phyloP scores from a whole-genome alignment of 2,888 invertebrate genomes.

The Phyllotreta striolata region DNA sequence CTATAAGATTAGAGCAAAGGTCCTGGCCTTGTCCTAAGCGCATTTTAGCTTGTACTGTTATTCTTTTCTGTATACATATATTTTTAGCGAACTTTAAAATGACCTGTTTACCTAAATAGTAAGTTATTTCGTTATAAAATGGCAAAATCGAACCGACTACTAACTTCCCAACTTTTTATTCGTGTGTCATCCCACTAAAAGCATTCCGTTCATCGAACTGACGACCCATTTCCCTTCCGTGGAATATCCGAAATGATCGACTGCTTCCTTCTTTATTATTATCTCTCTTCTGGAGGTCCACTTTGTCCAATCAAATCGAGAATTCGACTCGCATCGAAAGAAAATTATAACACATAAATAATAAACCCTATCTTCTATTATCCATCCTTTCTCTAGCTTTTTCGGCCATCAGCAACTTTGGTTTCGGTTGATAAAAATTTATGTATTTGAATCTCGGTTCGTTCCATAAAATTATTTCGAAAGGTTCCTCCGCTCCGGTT shows the following conservation, averaged over 20 bases:
- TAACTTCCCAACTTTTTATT: constrained; percentile 5
- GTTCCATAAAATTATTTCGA: not conserved
- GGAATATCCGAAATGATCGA: constrained; percentile 25
- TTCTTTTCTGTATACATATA: too few species aligned
- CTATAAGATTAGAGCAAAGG: too few species aligned
- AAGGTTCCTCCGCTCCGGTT: constrained; percentile 1
- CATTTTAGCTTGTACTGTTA: too few species aligned
- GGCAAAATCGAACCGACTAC: not conserved
- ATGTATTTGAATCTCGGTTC: constrained; percentile 17
- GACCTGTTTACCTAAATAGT: not conserved
- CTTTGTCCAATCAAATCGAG: constrained; percentile 27
- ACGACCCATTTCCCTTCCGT: constrained; percentile 20
- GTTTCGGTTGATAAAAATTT: constrained; percentile 30
- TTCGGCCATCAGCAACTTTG: constrained; percentile 30
- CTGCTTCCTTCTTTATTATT: constrained; percentile 29
- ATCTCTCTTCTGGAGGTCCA: constrained; percentile 17
- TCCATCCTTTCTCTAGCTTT: constrained; percentile 25
- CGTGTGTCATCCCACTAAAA: constrained; percentile 9
- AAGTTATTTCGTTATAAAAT: constrained; percentile 2
- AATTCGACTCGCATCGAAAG: constrained; percentile 26
- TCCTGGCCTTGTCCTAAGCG: too few species aligned
- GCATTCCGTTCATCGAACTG: constrained; percentile 8
- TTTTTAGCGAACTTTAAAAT: not conserved
- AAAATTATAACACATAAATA: constrained; percentile 33
- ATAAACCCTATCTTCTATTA: constrained; percentile 30